Base-by-base conservation (phyloP, 2,888 invertebrate species). In the Platypus cylindrus region DNA sequence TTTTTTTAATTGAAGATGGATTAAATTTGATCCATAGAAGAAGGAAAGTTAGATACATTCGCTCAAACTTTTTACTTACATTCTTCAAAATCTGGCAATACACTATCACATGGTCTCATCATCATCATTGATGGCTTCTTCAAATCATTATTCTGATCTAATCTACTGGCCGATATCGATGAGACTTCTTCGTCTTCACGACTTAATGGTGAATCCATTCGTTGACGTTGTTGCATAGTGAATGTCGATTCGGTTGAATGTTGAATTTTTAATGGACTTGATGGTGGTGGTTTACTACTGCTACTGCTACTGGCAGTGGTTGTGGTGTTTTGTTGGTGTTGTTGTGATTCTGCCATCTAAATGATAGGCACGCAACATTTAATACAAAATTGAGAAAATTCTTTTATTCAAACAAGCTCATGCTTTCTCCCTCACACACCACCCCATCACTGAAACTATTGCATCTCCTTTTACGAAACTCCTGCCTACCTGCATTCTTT, bases 181-280 rank as follows among this genome's bases (percentile, higher is more conserved):
- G 64, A 55, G 44, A 73, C 65, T 53, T 70, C 70, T 48, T 67
- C 65, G 46, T 70, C 70, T 38, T 59, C 62, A 25, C 56, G 58
- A 27, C 52, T 53, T 26, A 51, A 41, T 4, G 60, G 58, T 16
- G 61, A 59, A 34, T 62, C 63, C 29, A 50, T 50, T 44, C 58
- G 51, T 57, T 41, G 43, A 14, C 44, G 39, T n/a, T n/a, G n/a
- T n/a, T n/a, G n/a, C n/a, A n/a, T n/a, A n/a, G n/a, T n/a, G n/a
- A n/a, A n/a, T 55, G 55, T 41, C 55, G 54, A 46, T 55, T 48
- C 17, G 50, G 53, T 45, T 59, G 55, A 40, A 30, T 41, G 46
- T 16, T 54, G 47, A 32, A 56, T 53, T 25, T 53, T 48, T 13
- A 58, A 44, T 9, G 61, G 60, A 46, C 58, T 60, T 24, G 58